Base-by-base conservation (phyloP, 2,113 vertebrate genomes). In the Falcunculus frontatus region DNA sequence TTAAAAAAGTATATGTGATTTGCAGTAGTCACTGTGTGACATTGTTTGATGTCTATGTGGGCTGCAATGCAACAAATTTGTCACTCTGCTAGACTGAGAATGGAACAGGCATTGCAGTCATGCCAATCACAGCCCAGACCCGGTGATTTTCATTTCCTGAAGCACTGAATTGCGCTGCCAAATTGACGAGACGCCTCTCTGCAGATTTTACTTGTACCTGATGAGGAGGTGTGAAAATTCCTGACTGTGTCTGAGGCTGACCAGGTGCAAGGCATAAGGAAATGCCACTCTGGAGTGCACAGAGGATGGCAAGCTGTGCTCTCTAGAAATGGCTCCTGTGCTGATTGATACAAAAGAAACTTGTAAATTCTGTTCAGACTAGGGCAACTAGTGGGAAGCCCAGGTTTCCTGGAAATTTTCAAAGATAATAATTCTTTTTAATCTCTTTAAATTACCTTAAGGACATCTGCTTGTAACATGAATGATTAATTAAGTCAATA, bases 61-160 rank as follows among this genome's bases (percentile, higher is more conserved):
- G 90, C 85, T 93, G 92, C 92, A 95, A 74, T 59, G 93, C 95
- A 86, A 92, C 82, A 77, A 44, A 93, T 95, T 86, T 95, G 85
- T 92, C 85, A 80, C 72, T 95, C 47, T 77, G 80, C 79, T 91
- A 84, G 95, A 86, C 84, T 83, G 72, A 69, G 88, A 86, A 80
- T 67, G 86, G 93, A 88, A 79, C 56, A 72, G 95, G 86, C 79
- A 52, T 55, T 84, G 64, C 59, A 75, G 79, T n/a, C 59, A 8
- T 93, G 95, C 68, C 95, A 93, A 11, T 94, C 95, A 75, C 37
- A 68, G 52, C 72, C 63, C 72, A 65, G 72, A 77, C 30, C 81
- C 3, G 0, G 39, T 49, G 96, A 57, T 93, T 94, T 84, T 92
- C 41, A 3, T 74, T 86, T 90, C 90, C 90, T 57, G 68, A 68